A percentile compares a stretch with the other conserved stretches of the same genome.
Conservation (phyloP, 2,888 invertebrate genomes). For the Eudasyphora cyanicolor region DNA sequence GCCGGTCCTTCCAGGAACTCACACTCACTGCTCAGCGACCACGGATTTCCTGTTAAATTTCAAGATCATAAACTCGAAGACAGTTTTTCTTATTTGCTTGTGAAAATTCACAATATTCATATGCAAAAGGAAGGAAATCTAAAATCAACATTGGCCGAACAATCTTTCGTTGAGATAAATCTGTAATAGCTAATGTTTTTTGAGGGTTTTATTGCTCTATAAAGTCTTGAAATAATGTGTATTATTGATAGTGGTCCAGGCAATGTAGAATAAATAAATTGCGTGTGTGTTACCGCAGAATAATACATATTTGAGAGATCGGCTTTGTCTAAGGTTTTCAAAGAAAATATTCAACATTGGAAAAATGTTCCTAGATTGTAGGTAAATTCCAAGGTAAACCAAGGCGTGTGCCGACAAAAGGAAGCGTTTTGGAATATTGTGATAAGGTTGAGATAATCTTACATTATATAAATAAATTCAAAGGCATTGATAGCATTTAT, state of each 20-base stretch:
- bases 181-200: neutral
- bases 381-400: neutral
- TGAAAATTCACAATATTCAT: conserved; percentile 20
- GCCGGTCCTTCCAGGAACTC: conserved; percentile 59
- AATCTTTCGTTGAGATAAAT: neutral
- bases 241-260: conserved; percentile 43
- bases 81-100: conserved; percentile 52
- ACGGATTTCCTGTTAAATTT: conserved; percentile 61
- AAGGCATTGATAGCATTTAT: no score
- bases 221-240: neutral
- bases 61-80: neutral
- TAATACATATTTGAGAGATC: no score
- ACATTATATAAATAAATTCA: no score
- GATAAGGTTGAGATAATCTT: no score
- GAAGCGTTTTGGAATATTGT: no score
- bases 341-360: neutral
- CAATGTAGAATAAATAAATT: conserved; percentile 8
- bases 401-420: conserved; percentile 51
- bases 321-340: neutral
- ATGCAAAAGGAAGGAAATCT: neutral
- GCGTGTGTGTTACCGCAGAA: conserved; percentile 39
- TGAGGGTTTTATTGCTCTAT: conserved; percentile 49
- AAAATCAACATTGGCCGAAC: neutral
- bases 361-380: neutral
- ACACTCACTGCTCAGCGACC: no score